These are phyloP conservation scores for Gracilinanus agilis DNA, from an alignment of 2,113 vertebrate species.

Conservation along the genomic window DNA sequence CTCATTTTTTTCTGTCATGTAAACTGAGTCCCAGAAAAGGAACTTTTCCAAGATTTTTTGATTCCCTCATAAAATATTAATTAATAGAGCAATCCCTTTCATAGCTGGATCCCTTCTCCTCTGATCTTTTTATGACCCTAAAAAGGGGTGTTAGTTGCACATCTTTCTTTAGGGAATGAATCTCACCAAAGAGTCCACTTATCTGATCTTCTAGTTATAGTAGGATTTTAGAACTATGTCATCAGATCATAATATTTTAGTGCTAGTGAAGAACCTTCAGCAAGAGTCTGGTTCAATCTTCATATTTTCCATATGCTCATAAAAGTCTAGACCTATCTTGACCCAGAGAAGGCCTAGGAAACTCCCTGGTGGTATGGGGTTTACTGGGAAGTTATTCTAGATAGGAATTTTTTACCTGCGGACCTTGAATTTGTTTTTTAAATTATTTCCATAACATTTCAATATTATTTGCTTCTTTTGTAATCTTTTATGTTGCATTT, in stretches of 20 bases:
- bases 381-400: neutral
- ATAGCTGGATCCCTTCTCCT: neutral
- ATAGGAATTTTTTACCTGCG: neutral
- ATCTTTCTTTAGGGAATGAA: neutral
- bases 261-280: neutral
- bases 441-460: neutral
- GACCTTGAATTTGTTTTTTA: neutral
- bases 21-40: neutral
- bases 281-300: neutral
- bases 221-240: neutral
- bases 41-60: neutral
- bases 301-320: neutral
- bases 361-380: neutral
- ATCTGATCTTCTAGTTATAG: neutral
- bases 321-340: neutral
- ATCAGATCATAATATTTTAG: neutral
- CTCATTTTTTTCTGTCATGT: neutral
- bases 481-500: neutral
- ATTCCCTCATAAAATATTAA: neutral
- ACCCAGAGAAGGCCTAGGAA: neutral
- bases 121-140: neutral
- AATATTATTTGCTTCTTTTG: neutral
- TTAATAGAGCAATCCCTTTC: neutral
- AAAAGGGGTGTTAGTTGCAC: neutral
- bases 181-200: neutral